A percentile compares a stretch with the other conserved stretches of the same genome.
Evolutionary conservation across 2,113 vertebrate genomes (phyloP).

Genomic region (Uropsilus gracilis): DNA sequence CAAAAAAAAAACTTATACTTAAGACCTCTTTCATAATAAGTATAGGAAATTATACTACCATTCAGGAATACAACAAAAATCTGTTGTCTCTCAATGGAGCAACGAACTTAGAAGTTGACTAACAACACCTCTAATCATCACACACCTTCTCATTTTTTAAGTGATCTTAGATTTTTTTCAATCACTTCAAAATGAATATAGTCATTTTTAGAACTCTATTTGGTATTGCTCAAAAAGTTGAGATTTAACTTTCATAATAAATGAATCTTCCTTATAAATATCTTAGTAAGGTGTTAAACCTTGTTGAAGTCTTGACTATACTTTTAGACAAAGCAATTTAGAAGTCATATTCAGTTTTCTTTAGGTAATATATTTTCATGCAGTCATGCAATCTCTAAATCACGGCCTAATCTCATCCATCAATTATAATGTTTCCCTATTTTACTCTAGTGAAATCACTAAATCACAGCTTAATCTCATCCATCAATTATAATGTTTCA

Average conservation of each 20-base stretch:
- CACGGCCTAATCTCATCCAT: not conserved
- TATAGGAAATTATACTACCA: not conserved
- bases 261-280: not conserved
- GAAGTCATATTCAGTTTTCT: not conserved
- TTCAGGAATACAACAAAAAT: not conserved
- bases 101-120: not conserved
- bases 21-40: not conserved
- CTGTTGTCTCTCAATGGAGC: not conserved
- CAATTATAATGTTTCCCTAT: not conserved
- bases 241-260: constrained; percentile 34
- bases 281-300: not conserved
- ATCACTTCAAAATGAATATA: constrained; percentile 17
- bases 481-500: not conserved
- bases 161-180: not conserved
- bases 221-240: not conserved
- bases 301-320: not conserved
- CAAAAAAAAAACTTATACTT: not conserved
- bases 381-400: not conserved
- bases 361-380: not conserved
- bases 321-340: not conserved
- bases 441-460: constrained; percentile 21
- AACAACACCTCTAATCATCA: not conserved
- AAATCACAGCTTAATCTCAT: not conserved
- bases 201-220: not conserved
- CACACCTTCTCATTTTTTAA: not conserved